These are phyloP conservation scores for Perodicticus potto DNA, from an alignment of 2,797 vertebrate genomes.

Conservation along the genomic window DNA sequence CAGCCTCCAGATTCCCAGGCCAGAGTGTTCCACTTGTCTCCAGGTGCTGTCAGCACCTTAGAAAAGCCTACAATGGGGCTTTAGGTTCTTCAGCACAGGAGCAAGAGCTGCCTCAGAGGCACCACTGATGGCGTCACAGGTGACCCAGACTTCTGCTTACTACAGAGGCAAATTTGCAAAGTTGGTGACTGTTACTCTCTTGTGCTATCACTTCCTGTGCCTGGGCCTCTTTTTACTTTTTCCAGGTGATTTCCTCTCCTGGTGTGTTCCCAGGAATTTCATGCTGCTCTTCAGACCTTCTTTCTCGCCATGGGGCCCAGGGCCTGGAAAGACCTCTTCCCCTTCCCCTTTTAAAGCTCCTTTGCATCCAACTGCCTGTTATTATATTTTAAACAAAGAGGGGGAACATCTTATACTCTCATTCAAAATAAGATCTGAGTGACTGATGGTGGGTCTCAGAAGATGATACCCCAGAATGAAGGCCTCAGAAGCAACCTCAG, in stretches of 20 bases:
- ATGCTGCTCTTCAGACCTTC: not conserved
- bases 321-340: not conserved
- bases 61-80: not conserved
- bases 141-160: not conserved
- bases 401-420: not conserved
- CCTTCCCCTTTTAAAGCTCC: not conserved
- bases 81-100: not conserved
- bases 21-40: not conserved
- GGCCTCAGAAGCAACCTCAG: not conserved
- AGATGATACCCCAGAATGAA: not conserved
- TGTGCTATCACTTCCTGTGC: not conserved
- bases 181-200: not conserved
- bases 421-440: not conserved
- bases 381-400: not conserved
- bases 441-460: not conserved
- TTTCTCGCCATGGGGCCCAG: not conserved
- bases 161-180: not conserved
- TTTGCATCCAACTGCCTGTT: not conserved
- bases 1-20: not conserved
- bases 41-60: not conserved
- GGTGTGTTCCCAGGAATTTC: not conserved
- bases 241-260: not conserved
- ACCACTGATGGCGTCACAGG: not conserved
- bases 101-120: not conserved
- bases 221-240: not conserved